Evolutionary conservation across 2,113 vertebrate genomes (phyloP).

Genomic region (Crotalus horridus): DNA sequence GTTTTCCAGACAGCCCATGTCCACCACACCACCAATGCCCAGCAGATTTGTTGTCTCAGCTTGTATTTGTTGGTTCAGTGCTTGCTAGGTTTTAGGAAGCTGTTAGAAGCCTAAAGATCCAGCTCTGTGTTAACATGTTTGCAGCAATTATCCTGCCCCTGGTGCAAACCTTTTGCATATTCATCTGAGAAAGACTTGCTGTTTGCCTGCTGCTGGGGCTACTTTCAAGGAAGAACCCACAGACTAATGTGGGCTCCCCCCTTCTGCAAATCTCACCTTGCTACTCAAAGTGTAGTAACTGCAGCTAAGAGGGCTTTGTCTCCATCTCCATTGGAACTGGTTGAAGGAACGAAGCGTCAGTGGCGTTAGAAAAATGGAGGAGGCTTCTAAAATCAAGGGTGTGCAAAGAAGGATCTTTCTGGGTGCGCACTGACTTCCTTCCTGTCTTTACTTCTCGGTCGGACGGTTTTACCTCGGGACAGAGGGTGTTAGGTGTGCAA

Average conservation of each 20-base stretch:
- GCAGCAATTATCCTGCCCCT: conserved; percentile 51
- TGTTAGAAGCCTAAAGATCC: conserved; percentile 44
- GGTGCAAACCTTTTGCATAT: conserved; percentile 59
- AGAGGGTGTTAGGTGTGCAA: not conserved
- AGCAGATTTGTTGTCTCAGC: conserved; percentile 26
- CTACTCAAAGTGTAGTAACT: not conserved
- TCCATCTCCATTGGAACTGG: not conserved
- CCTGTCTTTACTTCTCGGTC: accelerated
- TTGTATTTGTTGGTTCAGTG: conserved; percentile 34
- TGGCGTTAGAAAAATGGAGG: not conserved
- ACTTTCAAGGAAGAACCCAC: conserved; percentile 35
- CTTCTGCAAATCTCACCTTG: not conserved
- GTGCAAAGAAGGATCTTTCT: not conserved
- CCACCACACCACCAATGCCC: conserved; percentile 22
- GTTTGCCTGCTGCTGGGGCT: conserved; percentile 37
- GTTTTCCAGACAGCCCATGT: accelerated
- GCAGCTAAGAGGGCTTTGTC: not conserved
- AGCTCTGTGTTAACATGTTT: conserved; percentile 42
- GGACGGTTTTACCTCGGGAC: accelerated
- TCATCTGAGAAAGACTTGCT: conserved; percentile 32
- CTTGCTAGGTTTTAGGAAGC: conserved; percentile 51
- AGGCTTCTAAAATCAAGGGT: too few relatives aligned
- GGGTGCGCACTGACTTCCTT: not conserved
- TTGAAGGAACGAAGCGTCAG: not conserved
- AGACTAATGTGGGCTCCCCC: not conserved